Conservation (phyloP, 2,888 invertebrate species). For the Baccha elongata region DNA sequence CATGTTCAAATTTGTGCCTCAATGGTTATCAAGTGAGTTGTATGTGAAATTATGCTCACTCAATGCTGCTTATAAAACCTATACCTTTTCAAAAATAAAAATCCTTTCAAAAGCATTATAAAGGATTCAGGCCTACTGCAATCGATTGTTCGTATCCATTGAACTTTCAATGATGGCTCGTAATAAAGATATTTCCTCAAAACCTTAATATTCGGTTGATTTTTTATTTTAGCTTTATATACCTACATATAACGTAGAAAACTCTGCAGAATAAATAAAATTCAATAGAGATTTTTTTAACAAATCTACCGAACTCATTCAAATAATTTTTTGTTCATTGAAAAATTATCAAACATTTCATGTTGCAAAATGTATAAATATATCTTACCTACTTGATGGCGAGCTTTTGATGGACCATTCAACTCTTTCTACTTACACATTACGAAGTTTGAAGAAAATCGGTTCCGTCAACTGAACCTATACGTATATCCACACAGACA, state of each 20-base stretch:
- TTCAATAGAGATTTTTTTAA: too few relatives aligned
- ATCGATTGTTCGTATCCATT: slow-evolving; percentile 8
- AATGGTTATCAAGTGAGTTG: neutral
- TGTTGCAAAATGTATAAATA: too few relatives aligned
- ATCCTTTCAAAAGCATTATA: neutral
- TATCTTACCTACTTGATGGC: too few relatives aligned
- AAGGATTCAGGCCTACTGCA: neutral
- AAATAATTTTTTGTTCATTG: too few relatives aligned
- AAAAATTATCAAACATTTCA: too few relatives aligned
- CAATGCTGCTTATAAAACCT: neutral
- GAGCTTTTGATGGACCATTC: too few relatives aligned
- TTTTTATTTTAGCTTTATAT: neutral
- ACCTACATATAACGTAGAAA: neutral
- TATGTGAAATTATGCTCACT: neutral
- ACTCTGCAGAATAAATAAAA: neutral
- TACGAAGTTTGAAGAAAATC: too few relatives aligned
- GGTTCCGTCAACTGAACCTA: too few relatives aligned
- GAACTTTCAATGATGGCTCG: slow-evolving; percentile 1
- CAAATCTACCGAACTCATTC: too few relatives aligned
- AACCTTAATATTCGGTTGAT: neutral
- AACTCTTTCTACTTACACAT: too few relatives aligned
- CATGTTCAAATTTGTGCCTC: neutral
- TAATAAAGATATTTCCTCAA: neutral
- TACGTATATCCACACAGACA: too few relatives aligned
- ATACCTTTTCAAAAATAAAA: neutral